A percentile compares a stretch with the other conserved stretches of the same genome.
Conservation (phyloP, 2,797 vertebrate genomes). For the Phataginus tetradactyla region DNA sequence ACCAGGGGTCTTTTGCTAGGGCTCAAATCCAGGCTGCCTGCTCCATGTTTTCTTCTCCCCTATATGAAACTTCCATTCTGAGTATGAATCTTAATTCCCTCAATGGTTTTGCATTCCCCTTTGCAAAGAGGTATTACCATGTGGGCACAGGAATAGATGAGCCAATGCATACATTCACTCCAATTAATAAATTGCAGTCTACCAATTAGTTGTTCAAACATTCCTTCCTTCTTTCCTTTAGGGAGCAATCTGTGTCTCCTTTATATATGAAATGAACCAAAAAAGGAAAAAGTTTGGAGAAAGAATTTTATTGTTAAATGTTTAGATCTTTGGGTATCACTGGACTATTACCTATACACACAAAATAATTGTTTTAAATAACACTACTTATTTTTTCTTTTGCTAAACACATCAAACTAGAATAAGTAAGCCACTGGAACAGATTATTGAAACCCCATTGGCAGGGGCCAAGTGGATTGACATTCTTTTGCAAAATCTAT, state of each 20-base stretch:
- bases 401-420: not conserved
- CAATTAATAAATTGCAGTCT: not conserved
- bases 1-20: not conserved
- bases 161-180: not conserved
- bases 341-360: not conserved
- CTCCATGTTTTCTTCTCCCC: not conserved
- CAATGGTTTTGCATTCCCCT: not conserved
- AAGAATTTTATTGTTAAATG: slow-evolving; percentile 22
- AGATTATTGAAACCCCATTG: not conserved
- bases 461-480: not conserved
- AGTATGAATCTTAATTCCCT: not conserved
- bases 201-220: not conserved
- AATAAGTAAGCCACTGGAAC: not conserved
- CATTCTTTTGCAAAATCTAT: slow-evolving; percentile 32
- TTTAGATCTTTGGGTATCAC: not conserved
- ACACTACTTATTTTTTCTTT: not conserved
- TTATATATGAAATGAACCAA: not conserved
- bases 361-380: slow-evolving; percentile 10
- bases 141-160: not conserved
- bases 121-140: not conserved
- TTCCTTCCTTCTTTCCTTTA: slow-evolving; percentile 13
- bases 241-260: not conserved
- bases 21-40: not conserved
- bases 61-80: not conserved
- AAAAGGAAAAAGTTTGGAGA: not conserved